Evolutionary conservation across 2,888 invertebrate genomes (phyloP).

Genomic region (Apeira syringaria): DNA sequence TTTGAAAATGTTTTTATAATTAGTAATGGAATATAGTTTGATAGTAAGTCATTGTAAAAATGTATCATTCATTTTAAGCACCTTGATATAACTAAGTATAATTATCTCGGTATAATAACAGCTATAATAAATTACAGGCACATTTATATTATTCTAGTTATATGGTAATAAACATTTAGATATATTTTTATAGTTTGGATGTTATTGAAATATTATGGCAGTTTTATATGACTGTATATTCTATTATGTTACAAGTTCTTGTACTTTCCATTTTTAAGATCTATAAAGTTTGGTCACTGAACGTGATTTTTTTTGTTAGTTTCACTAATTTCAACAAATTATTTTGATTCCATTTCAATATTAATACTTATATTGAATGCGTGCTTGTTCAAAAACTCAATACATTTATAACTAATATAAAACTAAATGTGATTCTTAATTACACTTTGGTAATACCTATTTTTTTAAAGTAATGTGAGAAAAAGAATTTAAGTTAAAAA

Average conservation of each 20-base stretch:
- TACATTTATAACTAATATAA: slow-evolving; percentile 22
- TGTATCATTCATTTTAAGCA: too few relatives aligned
- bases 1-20: slow-evolving; percentile 4
- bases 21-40: too few relatives aligned
- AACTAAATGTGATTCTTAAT: slow-evolving; percentile 73
- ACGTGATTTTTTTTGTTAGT: too few relatives aligned
- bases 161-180: slow-evolving; percentile 17
- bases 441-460: slow-evolving; percentile 82
- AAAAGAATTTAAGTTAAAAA: slow-evolving; percentile 28
- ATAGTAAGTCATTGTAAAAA: too few relatives aligned
- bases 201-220: slow-evolving; percentile 38
- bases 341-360: too few relatives aligned
- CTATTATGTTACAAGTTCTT: slow-evolving; percentile 8
- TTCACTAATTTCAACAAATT: too few relatives aligned
- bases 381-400: too few relatives aligned
- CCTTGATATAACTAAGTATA: slow-evolving; percentile 51
- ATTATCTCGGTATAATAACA: slow-evolving; percentile 9
- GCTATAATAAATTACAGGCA: slow-evolving; percentile 59
- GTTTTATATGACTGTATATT: slow-evolving; percentile 24
- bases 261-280: slow-evolving; percentile 5
- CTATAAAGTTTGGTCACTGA: not conserved
- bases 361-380: too few relatives aligned
- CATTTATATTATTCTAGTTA: slow-evolving; percentile 47
- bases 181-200: slow-evolving; percentile 13
- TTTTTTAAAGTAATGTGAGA: slow-evolving; percentile 64